Evolutionary conservation across 2,113 vertebrate species (phyloP).

Genomic region (Gorsachius goisagi): DNA sequence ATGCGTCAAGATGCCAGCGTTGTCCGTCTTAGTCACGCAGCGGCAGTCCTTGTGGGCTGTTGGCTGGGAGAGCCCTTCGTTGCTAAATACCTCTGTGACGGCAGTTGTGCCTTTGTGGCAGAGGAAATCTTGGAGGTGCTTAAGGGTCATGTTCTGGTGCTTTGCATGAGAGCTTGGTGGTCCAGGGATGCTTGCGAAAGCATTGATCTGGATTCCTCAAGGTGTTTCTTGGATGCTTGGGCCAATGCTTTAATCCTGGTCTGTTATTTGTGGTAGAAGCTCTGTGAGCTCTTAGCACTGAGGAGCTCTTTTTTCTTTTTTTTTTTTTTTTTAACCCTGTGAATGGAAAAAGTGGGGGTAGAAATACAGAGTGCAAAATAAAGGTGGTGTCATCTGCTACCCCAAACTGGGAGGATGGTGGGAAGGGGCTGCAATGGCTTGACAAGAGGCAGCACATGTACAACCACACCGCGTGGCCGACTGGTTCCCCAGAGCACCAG

Average conservation of each 20-base stretch:
- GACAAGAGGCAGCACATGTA: accelerated
- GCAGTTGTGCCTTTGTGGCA: background rate
- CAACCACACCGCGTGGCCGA: accelerated
- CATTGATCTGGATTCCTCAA: background rate
- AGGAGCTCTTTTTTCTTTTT: no score
- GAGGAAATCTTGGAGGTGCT: background rate
- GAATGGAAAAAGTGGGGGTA: background rate
- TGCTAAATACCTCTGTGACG: background rate
- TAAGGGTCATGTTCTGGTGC: no score
- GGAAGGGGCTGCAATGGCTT: background rate
- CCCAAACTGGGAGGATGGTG: background rate
- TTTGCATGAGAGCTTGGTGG: accelerated
- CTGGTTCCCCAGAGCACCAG: background rate
- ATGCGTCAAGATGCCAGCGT: background rate
- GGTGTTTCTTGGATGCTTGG: background rate
- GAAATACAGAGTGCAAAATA: background rate
- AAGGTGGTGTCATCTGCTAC: no score
- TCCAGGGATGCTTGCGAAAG: no score
- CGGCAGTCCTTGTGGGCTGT: background rate
- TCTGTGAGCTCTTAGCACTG: background rate
- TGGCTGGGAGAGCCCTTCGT: background rate
- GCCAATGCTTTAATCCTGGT: background rate
- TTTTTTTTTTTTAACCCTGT: background rate
- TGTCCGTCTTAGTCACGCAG: background rate
- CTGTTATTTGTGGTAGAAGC: background rate